Conservation (phyloP, 1,140 invertebrate species). For the Drosophila chauvacae region DNA sequence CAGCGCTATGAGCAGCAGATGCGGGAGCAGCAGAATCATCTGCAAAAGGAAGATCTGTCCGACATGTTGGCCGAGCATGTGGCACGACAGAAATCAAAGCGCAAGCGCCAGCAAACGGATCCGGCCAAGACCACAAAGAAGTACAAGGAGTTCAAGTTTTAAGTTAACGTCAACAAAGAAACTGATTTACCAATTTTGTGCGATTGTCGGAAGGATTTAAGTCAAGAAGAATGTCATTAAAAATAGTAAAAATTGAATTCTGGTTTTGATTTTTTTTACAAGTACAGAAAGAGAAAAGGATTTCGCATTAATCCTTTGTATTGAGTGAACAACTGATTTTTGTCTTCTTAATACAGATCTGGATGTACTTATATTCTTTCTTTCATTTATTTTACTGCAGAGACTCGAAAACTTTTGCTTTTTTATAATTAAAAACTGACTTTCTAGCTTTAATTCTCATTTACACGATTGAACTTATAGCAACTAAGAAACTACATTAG, state of each 20-base stretch:
- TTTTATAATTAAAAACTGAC: constrained; percentile 32
- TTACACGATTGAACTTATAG: constrained; percentile 64
- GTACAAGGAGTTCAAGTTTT: constrained; percentile 99
- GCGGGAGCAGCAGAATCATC: constrained; percentile 94
- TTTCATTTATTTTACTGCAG: constrained; percentile 25
- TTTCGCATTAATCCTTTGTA: not conserved
- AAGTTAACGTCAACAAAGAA: constrained; percentile 28
- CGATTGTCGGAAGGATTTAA: constrained; percentile 25
- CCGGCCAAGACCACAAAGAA: constrained; percentile 97
- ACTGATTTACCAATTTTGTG: constrained; percentile 44
- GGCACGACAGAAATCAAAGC: constrained; percentile 96
- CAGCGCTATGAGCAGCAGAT: constrained; percentile 98
- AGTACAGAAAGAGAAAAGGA: not conserved
- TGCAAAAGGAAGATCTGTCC: constrained; percentile 97
- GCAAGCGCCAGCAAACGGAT: constrained; percentile 95
- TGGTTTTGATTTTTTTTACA: not conserved
- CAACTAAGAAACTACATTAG: constrained; percentile 54
- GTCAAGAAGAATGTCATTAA: constrained; percentile 58
- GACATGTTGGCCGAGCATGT: constrained; percentile 99
- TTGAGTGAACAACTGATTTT: not conserved
- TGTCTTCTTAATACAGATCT: not conserved
- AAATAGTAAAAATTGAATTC: constrained; percentile 36
- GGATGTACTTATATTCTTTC: constrained; percentile 5
- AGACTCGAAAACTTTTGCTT: constrained; percentile 31
- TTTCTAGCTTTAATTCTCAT: constrained; percentile 52